These are phyloP conservation scores for Philonicus albiceps DNA, from an alignment of 2,888 invertebrate genomes.

Conservation along the genomic window DNA sequence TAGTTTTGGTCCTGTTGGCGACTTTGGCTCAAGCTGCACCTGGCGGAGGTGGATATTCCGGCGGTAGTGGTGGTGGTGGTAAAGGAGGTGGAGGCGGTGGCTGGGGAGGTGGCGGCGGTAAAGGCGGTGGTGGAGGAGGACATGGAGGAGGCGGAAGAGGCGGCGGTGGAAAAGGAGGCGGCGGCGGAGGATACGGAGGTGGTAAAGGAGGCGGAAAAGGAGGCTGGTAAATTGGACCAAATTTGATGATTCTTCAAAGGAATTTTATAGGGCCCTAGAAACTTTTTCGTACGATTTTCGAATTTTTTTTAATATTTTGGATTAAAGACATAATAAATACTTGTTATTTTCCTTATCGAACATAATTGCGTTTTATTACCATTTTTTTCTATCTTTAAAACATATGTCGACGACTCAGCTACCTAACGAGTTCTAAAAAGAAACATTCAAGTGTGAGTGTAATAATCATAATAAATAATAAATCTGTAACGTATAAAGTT, in stretches of 20 bases:
- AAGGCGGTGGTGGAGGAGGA: conserved; percentile 18
- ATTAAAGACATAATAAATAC: not conserved
- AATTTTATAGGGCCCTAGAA: not conserved
- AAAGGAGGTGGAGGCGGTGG: conserved; percentile 45
- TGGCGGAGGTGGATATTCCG: conserved; percentile 45
- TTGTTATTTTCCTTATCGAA: not conserved
- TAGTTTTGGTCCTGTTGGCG: not conserved
- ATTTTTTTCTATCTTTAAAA: not conserved
- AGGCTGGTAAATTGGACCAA: not conserved
- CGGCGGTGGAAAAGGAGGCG: conserved; percentile 44
- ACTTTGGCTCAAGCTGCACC: not conserved
- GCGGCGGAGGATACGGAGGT: conserved; percentile 43
- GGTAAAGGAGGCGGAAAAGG: conserved; percentile 35
- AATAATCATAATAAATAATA: no score
- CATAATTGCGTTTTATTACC: not conserved
- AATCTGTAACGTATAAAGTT: no score
- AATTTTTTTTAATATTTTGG: not conserved
- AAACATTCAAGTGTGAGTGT: no score
- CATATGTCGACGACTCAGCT: no score
- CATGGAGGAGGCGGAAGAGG: conserved; percentile 30
- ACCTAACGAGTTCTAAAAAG: no score
- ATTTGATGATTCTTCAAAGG: not conserved
- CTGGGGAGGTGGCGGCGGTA: not conserved
- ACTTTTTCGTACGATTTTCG: not conserved
- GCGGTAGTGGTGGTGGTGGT: conserved; percentile 38